Conservation (phyloP, 1,140 invertebrate genomes). For the Trinorchestia longiramus region DNA sequence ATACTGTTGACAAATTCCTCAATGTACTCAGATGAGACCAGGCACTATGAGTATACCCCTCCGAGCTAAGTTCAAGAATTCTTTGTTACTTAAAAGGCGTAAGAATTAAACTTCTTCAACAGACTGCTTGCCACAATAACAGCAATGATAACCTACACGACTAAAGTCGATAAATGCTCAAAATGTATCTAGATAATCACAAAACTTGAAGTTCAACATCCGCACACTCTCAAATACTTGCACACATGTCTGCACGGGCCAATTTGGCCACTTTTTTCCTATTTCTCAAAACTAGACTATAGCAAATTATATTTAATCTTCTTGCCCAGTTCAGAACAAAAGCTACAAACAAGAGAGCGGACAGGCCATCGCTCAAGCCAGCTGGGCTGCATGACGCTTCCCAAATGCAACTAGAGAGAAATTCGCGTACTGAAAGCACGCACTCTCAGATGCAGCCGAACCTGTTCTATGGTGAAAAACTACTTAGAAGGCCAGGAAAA, state of each 20-base stretch:
- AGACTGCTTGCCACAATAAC: background rate
- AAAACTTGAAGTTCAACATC: background rate
- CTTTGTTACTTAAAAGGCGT: background rate
- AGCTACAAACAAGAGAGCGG: background rate
- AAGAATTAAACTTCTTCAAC: background rate
- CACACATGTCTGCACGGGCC: background rate
- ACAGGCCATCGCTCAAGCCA: background rate
- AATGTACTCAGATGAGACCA: background rate
- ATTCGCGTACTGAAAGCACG: background rate
- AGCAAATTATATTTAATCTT: background rate
- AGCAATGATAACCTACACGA: background rate
- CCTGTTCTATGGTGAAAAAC: background rate
- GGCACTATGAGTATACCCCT: background rate
- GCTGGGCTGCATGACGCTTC: background rate
- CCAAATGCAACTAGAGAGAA: background rate
- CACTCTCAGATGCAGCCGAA: background rate
- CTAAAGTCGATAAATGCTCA: background rate
- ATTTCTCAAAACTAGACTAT: background rate
- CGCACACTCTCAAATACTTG: background rate
- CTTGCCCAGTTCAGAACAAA: background rate
- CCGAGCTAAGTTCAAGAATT: background rate
- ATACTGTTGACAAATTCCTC: background rate
- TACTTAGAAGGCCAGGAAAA: background rate
- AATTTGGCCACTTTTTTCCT: background rate
- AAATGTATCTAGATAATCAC: background rate